These are phyloP conservation scores for Alitta virens DNA, from an alignment of 2,888 invertebrate species.

Conservation along the genomic window DNA sequence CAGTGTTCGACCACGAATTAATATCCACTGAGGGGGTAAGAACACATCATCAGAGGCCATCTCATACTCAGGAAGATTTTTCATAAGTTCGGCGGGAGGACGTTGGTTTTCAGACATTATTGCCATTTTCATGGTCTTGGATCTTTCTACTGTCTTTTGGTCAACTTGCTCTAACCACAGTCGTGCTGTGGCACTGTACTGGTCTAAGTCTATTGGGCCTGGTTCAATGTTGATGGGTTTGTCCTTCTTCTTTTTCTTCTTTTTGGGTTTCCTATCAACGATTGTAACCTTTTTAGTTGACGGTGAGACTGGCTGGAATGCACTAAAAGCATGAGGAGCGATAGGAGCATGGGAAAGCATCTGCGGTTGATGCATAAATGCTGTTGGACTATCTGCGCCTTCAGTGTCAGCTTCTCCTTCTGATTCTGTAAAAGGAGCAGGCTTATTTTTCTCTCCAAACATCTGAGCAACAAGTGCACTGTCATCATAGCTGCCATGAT, in stretches of 20 bases:
- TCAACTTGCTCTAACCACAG: slow-evolving; percentile 37
- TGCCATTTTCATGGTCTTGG: slow-evolving; percentile 31
- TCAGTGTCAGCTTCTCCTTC: slow-evolving; percentile 30
- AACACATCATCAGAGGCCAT: slow-evolving; percentile 9
- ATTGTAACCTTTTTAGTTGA: slow-evolving; percentile 15
- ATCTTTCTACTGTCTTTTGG: slow-evolving; percentile 29
- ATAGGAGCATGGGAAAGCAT: too few relatives aligned
- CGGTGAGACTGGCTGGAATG: slow-evolving; percentile 9
- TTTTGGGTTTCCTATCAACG: slow-evolving; percentile 6
- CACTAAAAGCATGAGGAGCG: not conserved
- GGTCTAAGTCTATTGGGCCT: slow-evolving; percentile 29
- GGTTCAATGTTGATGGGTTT: slow-evolving; percentile 25
- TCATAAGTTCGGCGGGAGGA: slow-evolving; percentile 16
- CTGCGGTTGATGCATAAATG: not conserved
- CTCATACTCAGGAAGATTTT: slow-evolving; percentile 2
- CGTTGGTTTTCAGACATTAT: slow-evolving; percentile 25
- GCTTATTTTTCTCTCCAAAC: slow-evolving; percentile 18
- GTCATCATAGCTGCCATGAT: slow-evolving; percentile 28
- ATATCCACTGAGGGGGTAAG: slow-evolving; percentile 32
- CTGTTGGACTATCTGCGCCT: not conserved
- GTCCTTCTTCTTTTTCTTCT: slow-evolving; percentile 4
- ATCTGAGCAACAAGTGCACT: slow-evolving; percentile 18
- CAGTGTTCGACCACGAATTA: slow-evolving; percentile 26
- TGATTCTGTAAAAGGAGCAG: slow-evolving; percentile 19
- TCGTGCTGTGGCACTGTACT: slow-evolving; percentile 28